Evolutionary conservation across 1,140 invertebrate genomes (phyloP).

Genomic region (Eriocheir sinensis): DNA sequence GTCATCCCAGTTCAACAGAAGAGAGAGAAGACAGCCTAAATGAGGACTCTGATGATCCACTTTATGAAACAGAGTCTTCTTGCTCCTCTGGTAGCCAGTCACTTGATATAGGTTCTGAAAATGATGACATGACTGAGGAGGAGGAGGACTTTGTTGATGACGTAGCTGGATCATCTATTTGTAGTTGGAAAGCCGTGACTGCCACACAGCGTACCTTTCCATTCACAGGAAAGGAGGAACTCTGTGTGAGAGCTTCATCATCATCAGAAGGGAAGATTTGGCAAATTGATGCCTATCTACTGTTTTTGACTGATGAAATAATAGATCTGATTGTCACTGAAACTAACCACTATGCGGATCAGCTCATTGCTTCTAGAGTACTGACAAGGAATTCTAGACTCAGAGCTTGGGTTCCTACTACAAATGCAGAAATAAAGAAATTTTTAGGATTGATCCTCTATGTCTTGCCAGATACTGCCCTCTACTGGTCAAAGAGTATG

Average conservation of each 20-base stretch:
- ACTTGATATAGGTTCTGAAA: not conserved
- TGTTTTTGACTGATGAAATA: conserved; percentile 54
- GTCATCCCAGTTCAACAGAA: too few species aligned
- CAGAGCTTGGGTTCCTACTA: conserved; percentile 64
- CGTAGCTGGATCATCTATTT: not conserved
- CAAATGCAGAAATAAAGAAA: conserved; percentile 78
- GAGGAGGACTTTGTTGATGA: not conserved
- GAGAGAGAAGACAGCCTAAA: too few species aligned
- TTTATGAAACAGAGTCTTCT: conserved; percentile 1
- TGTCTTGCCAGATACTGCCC: conserved; percentile 73
- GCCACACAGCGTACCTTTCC: not conserved
- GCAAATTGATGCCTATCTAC: conserved; percentile 48
- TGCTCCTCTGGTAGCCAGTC: not conserved
- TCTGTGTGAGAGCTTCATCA: conserved; percentile 20
- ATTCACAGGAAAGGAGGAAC: conserved; percentile 51
- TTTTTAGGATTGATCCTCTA: conserved; percentile 79
- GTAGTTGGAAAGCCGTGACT: conserved; percentile 16
- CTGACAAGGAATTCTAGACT: conserved; percentile 70
- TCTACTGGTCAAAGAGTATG: conserved; percentile 79
- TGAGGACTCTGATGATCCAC: not conserved
- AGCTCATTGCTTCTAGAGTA: conserved; percentile 57
- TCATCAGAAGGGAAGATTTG: not conserved
- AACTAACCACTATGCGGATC: conserved; percentile 79
- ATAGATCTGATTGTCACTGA: conserved; percentile 76
- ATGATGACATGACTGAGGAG: not conserved